phyloP scores from a whole-genome alignment of 2,888 invertebrate species.

The Acholoe squamosa region DNA sequence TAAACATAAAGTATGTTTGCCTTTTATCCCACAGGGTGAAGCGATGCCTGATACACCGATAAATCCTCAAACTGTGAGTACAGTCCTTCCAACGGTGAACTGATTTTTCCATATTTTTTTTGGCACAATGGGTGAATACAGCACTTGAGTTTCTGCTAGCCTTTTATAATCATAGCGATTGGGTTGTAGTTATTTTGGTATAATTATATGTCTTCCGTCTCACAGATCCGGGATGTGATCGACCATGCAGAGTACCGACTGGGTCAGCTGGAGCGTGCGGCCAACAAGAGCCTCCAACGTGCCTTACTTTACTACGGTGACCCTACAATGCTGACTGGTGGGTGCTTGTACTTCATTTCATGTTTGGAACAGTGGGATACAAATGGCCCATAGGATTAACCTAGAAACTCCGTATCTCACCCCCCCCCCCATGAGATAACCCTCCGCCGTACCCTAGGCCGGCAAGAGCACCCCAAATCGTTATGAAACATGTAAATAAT shows the following conservation, averaged over 20 bases:
- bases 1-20: neutral
- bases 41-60: constrained; percentile 75
- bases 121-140: too few species aligned
- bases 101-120: too few species aligned
- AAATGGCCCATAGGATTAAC: too few species aligned
- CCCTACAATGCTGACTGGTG: constrained; percentile 54
- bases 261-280: constrained; percentile 67
- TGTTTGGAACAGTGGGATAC: too few species aligned
- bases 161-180: neutral
- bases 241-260: constrained; percentile 73
- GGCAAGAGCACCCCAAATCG: too few species aligned
- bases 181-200: neutral
- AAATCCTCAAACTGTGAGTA: constrained; percentile 72
- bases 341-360: neutral
- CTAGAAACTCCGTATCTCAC: too few species aligned
- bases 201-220: neutral
- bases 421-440: too few species aligned
- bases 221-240: constrained; percentile 74
- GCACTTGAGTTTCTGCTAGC: neutral
- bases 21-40: constrained; percentile 71
- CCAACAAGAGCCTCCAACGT: constrained; percentile 71
- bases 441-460: too few species aligned
- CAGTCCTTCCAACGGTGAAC: too few species aligned
- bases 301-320: constrained; percentile 67
- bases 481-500: too few species aligned